Evolutionary conservation across 2,797 vertebrate genomes (phyloP).

Genomic region (Cephalopachus bancanus): DNA sequence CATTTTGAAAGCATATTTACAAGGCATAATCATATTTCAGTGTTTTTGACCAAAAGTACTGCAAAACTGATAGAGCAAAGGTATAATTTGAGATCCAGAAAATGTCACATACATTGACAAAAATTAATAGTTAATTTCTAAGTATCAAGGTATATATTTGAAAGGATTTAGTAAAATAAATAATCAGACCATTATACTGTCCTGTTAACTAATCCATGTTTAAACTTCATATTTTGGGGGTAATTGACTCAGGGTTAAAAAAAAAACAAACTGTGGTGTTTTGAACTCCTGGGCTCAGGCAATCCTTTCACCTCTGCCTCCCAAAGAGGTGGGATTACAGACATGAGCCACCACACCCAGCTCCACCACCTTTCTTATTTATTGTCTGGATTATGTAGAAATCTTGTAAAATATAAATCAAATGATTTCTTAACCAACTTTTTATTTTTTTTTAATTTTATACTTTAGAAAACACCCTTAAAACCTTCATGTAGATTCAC

Average conservation of each 20-base stretch:
- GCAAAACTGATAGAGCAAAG: constrained; percentile 3
- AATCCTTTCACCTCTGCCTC: no score
- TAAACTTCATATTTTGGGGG: background rate
- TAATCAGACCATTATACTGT: background rate
- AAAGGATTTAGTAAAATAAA: constrained; percentile 42
- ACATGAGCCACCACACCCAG: no score
- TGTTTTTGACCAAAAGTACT: constrained; percentile 1
- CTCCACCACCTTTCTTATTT: no score
- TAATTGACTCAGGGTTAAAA: background rate
- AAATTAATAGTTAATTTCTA: background rate
- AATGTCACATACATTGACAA: background rate
- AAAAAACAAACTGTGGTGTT: background rate
- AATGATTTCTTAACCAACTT: no score
- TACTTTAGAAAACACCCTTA: no score
- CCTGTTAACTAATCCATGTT: constrained; percentile 35
- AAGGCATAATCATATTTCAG: background rate
- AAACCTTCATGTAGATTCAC: no score
- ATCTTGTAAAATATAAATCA: no score
- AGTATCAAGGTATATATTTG: constrained; percentile 5
- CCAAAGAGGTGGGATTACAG: no score
- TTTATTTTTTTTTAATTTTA: no score
- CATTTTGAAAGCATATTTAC: background rate
- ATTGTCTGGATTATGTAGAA: no score
- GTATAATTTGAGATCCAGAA: constrained; percentile 1
- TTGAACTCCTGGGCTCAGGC: no score